phyloP scores from a whole-genome alignment of 2,888 invertebrate species.

The Microdon myrmicae region DNA sequence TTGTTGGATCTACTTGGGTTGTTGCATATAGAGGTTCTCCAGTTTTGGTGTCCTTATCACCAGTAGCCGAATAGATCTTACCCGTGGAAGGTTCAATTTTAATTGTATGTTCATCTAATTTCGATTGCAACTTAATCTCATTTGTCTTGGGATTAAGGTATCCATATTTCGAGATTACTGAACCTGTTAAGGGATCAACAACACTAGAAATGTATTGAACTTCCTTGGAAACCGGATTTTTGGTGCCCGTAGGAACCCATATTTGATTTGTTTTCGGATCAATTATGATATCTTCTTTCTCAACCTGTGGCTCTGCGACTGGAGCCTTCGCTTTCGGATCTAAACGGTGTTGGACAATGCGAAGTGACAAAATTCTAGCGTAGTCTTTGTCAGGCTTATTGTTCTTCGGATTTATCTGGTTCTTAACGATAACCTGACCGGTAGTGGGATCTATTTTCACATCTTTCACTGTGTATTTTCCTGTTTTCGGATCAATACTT shows the following conservation, averaged over 20 bases:
- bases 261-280: slow-evolving; percentile 68
- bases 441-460: slow-evolving; percentile 77
- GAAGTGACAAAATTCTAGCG: slow-evolving; percentile 74
- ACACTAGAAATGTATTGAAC: slow-evolving; percentile 76
- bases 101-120: slow-evolving; percentile 74
- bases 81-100: slow-evolving; percentile 78
- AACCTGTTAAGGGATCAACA: slow-evolving; percentile 77
- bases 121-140: slow-evolving; percentile 72
- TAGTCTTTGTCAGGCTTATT: slow-evolving; percentile 77
- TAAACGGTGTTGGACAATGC: slow-evolving; percentile 73
- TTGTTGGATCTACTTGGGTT: slow-evolving; percentile 77
- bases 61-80: slow-evolving; percentile 77
- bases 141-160: slow-evolving; percentile 77
- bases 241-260: slow-evolving; percentile 75
- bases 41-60: slow-evolving; percentile 73
- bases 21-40: slow-evolving; percentile 76
- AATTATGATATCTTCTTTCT: slow-evolving; percentile 64
- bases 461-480: slow-evolving; percentile 75
- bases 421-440: slow-evolving; percentile 74
- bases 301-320: slow-evolving; percentile 60
- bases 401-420: slow-evolving; percentile 78
- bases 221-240: slow-evolving; percentile 75
- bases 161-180: slow-evolving; percentile 78
- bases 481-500: slow-evolving; percentile 76
- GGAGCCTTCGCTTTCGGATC: slow-evolving; percentile 75